These are phyloP conservation scores for Felis chaus DNA, from an alignment of 2,113 vertebrate genomes.

Conservation along the genomic window DNA sequence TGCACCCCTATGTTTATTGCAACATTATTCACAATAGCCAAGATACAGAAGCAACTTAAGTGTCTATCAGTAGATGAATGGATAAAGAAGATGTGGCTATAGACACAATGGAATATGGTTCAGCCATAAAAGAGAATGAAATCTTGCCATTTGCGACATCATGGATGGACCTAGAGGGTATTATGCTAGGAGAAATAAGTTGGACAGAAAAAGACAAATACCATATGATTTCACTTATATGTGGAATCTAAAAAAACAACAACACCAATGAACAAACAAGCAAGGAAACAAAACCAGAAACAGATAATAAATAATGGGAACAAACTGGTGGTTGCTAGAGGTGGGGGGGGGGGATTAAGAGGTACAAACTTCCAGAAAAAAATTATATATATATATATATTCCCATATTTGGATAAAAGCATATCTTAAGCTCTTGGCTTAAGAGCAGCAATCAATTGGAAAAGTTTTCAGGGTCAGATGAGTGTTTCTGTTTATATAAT, in stretches of 20 bases:
- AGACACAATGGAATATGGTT: background rate
- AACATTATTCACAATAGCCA: background rate
- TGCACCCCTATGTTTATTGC: background rate
- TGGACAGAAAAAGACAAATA: background rate
- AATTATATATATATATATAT: background rate
- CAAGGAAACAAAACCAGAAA: background rate
- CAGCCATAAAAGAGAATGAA: background rate
- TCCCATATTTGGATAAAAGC: background rate
- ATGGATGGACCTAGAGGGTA: background rate
- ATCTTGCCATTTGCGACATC: background rate
- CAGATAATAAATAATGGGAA: background rate
- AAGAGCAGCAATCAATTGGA: background rate
- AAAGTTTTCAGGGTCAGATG: constrained; percentile 13
- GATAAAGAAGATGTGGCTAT: background rate
- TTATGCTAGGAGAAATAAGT: background rate
- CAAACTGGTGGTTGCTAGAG: background rate
- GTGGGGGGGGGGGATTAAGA: background rate
- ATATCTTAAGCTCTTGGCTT: background rate
- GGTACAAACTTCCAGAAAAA: background rate
- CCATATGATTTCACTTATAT: background rate
- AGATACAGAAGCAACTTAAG: background rate
- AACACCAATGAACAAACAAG: background rate
- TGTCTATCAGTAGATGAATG: background rate
- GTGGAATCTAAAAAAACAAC: background rate
- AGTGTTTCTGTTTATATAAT: background rate